Base-by-base conservation (phyloP, 1,140 invertebrate genomes). In the Polypedilum pembai region DNA sequence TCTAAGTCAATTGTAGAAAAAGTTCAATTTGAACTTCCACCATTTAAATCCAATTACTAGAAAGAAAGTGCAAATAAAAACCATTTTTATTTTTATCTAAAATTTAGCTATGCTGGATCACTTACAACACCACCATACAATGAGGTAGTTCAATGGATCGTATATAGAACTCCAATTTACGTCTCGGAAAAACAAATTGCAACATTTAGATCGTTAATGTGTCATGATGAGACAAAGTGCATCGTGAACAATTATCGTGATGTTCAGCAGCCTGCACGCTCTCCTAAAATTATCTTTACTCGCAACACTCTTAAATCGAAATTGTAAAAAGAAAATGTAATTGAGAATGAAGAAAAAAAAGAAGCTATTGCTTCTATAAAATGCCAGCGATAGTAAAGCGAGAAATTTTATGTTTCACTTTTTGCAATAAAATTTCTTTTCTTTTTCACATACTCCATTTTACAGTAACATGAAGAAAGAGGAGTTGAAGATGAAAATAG, bases 71-170 rank as follows among this genome's bases (percentile, higher is more conserved):
- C n/a, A n/a, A 33, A 33, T 33, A 33, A 33, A n/a, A n/a, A n/a
- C n/a, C 24, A 33, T 33, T 33, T 15, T n/a, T 12, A 78, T 90
- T 85, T 78, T 12, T 56, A 12, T 56, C 12, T 12, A 56, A n/a
- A n/a, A n/a, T n/a, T n/a, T 56, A 84, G 86, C 4, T 91, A 91
- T 80, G 82, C 85, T 75, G 91, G 91, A 2, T 92, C 90, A 15
- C 80, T 92, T 15, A 92, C 91, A 1, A 90, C 88, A n/a, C 85
- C 87, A 56, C 86, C 87, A 0, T 92, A 88, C 77, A 84, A 84
- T 75, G 89, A 92, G 77, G 87, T 86, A 76, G 91, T 92, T 40
- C 86, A 84, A 21, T 92, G 91, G 91, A 90, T 90, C 21, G 84
- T 92, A 3, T 89, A 93, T 77, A 85, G 90, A 8, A 84, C 89